phyloP scores from a whole-genome alignment of 2,888 invertebrate genomes.

The Scotopteryx bipunctaria region DNA sequence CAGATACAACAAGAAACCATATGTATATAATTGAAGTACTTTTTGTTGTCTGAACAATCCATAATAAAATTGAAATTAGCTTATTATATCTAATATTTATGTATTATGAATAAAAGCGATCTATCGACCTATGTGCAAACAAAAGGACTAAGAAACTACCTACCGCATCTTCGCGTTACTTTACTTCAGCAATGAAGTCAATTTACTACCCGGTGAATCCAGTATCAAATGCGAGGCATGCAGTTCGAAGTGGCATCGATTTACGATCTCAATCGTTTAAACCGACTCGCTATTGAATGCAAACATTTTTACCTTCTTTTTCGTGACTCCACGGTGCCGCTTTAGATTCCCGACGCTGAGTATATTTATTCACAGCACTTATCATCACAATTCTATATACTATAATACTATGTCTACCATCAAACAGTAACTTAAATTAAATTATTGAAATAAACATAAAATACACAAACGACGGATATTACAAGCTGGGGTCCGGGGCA shows the following conservation, averaged over 20 bases:
- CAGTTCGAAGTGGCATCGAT: conserved; percentile 7
- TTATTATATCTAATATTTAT: too few species aligned
- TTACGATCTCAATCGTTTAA: conserved; percentile 33
- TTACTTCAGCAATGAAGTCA: background rate
- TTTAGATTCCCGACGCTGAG: conserved; percentile 80
- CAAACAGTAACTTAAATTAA: conserved; percentile 57
- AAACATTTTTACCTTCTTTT: conserved; percentile 81
- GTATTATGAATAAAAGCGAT: background rate
- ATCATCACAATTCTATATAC: conserved; percentile 80
- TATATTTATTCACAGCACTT: conserved; percentile 82
- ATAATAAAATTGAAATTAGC: too few species aligned
- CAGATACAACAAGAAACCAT: too few species aligned
- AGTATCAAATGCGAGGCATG: background rate
- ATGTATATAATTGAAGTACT: too few species aligned
- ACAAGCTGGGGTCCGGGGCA: conserved; percentile 73
- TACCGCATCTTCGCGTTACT: background rate
- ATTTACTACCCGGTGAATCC: background rate
- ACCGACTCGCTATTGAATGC: conserved; percentile 42
- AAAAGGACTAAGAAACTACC: background rate
- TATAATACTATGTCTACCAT: conserved; percentile 70
- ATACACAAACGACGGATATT: conserved; percentile 69
- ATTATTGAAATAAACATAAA: conserved; percentile 67
- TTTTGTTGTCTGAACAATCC: too few species aligned
- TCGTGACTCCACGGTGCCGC: conserved; percentile 85
- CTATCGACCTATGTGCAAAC: background rate